Percentiles rank a stretch among this genome's conserved stretches.
These are phyloP conservation scores for Aphaenogaster floridana DNA, from an alignment of 1,140 invertebrate genomes.

Conservation along the genomic window DNA sequence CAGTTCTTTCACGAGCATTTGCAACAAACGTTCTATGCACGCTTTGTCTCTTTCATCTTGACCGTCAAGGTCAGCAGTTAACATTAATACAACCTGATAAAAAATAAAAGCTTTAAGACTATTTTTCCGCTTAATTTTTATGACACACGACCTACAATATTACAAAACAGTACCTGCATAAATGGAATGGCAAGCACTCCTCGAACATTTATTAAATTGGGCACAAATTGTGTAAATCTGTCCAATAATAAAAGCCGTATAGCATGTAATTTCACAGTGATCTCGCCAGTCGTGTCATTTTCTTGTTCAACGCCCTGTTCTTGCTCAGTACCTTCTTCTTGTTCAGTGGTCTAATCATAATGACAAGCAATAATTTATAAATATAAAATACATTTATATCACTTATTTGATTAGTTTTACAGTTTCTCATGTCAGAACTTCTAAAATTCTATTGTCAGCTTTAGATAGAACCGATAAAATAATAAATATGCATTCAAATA, in stretches of 20 bases:
- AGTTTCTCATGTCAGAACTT: neutral
- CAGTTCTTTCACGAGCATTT: conserved; percentile 92
- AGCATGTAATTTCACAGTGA: conserved; percentile 85
- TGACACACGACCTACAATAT: conserved; percentile 71
- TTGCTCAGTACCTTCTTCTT: conserved; percentile 79
- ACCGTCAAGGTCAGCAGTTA: conserved; percentile 96
- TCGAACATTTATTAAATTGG: conserved; percentile 88
- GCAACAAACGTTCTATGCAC: conserved; percentile 92
- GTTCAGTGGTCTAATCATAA: conserved; percentile 79
- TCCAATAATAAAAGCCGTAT: conserved; percentile 88
- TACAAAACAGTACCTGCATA: conserved; percentile 90
- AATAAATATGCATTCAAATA: conserved; percentile 25
- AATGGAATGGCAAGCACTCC: conserved; percentile 96
- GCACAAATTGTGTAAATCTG: conserved; percentile 89
- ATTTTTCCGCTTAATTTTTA: neutral
- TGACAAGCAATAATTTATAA: conserved; percentile 48
- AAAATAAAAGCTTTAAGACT: conserved; percentile 37
- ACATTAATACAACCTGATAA: conserved; percentile 93
- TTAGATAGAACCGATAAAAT: conserved; percentile 24
- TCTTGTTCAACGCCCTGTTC: conserved; percentile 81
- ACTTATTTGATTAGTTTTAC: neutral
- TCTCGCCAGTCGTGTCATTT: conserved; percentile 81
- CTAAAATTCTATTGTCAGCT: conserved; percentile 7
- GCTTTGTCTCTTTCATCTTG: conserved; percentile 93
- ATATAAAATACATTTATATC: conserved; percentile 30